A percentile compares a stretch with the other conserved stretches of the same genome.
These are phyloP conservation scores for Atherinosoma microstoma DNA, from an alignment of 2,797 vertebrate genomes.

Conservation along the genomic window DNA sequence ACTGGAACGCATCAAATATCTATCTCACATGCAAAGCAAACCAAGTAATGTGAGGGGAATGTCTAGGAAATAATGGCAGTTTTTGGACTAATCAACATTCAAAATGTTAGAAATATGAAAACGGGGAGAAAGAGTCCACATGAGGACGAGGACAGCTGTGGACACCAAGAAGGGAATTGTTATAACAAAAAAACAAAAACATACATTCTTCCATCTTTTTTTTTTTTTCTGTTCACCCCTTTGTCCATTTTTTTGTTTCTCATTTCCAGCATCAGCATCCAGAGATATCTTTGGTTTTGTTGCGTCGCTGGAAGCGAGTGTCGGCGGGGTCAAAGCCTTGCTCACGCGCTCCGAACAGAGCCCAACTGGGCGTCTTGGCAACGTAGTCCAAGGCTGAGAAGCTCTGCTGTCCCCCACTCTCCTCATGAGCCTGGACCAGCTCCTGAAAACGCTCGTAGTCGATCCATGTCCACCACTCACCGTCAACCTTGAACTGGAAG, in stretches of 20 bases:
- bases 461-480: conserved; percentile 94
- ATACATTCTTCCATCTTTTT: neutral
- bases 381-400: conserved; percentile 89
- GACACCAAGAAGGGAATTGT: no score
- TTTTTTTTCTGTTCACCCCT: neutral
- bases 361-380: conserved; percentile 90
- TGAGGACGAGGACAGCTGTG: no score
- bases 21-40: neutral
- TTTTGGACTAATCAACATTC: conserved; percentile 1
- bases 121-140: neutral
- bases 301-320: conserved; percentile 87
- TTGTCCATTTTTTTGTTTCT: neutral
- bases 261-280: conserved; percentile 84
- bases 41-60: conserved; percentile 23
- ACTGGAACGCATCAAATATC: conserved; percentile 18
- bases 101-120: conserved; percentile 9
- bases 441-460: conserved; percentile 91
- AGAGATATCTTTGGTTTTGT: conserved; percentile 88
- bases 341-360: conserved; percentile 87
- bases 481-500: conserved; percentile 87
- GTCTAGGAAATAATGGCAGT: neutral
- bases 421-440: conserved; percentile 79
- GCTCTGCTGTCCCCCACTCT: conserved; percentile 73
- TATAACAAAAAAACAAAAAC: neutral
- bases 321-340: conserved; percentile 92